A percentile compares a stretch with the other conserved stretches of the same genome.
Conservation (phyloP, 2,113 vertebrate species). For the Aptenodytes forsteri region DNA sequence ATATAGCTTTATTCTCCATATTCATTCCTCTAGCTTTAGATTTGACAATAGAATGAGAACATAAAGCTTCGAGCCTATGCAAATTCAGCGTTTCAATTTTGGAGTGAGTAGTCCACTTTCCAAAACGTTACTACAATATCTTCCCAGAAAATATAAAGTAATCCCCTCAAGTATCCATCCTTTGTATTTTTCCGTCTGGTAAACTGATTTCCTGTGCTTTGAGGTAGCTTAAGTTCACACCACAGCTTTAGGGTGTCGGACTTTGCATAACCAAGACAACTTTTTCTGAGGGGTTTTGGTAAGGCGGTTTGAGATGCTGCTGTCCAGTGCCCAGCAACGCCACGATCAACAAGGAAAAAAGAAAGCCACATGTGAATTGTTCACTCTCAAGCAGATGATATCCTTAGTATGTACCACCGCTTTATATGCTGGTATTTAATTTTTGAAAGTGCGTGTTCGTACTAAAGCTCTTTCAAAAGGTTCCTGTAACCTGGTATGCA, state of each 20-base stretch:
- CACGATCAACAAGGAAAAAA: neutral
- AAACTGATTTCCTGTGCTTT: neutral
- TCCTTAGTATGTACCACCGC: neutral
- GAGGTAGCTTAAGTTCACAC: neutral
- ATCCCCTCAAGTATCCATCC: neutral
- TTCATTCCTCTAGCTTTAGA: neutral
- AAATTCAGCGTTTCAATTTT: neutral
- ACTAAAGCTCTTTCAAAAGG: neutral
- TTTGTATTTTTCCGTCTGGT: neutral
- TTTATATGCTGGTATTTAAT: neutral
- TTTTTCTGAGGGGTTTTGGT: neutral
- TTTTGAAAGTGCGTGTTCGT: accelerated
- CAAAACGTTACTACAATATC: neutral
- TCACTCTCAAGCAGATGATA: neutral
- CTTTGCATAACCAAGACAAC: neutral
- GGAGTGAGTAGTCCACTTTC: neutral
- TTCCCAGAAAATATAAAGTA: neutral
- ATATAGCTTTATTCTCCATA: neutral
- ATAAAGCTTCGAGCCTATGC: neutral
- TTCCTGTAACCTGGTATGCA: neutral
- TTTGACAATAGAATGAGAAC: neutral
- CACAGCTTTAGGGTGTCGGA: neutral
- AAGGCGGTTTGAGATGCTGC: neutral
- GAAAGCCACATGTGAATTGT: neutral
- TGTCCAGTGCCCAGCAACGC: neutral